Evolutionary conservation across 2,888 invertebrate genomes (phyloP), one percentile per base, ranked within the genome.

Genomic region (Caenorhabditis zanzibari): DNA sequence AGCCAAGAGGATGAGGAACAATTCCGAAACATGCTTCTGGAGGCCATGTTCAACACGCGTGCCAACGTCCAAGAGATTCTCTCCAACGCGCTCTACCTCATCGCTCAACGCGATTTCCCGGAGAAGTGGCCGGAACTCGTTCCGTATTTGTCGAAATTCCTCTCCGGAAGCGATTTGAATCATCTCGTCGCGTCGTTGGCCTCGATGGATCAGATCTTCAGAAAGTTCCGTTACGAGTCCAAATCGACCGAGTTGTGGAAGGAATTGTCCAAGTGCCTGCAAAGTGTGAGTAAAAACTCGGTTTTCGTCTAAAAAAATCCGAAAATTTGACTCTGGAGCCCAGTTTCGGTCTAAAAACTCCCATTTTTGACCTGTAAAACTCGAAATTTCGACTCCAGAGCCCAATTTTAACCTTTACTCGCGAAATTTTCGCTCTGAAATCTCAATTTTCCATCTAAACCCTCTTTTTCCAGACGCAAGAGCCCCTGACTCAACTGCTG

Each of bases 121-220:
- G 95, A 95, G 84, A 96, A 97, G 92, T 99, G 99, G 99, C 97
- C 96, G 0, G 95, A 95, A 85, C 94, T 99, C 1, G 95, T 99
- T 32, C 95, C 95, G 44, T 96, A 97, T 93, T 96, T 99, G 96
- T 96, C 98, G 14, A 95, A 95, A 63, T 96, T 97, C 92, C 97
- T 98, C 38, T 63, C 52, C 10, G 73, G 82, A 6, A 82, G 85
- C 14, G 85, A 89, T 93, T 97, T 98, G 93, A 95, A 96, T 92
- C 94, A 97, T 0, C 97, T 98, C 83, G 97, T 98, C 92, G 98
- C 98, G 0, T 95, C 98, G 0, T 94, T 99, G 12, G 95, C 96
- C 88, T 98, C 98, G 0, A 97, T 96, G 0, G 97, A 99, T 93
- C 98, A 98, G 0, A 94, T 99, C 1, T 98, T 99, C 94, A 97